These are phyloP conservation scores for Nomada ferruginata DNA, from an alignment of 2,888 invertebrate genomes.

Conservation along the genomic window DNA sequence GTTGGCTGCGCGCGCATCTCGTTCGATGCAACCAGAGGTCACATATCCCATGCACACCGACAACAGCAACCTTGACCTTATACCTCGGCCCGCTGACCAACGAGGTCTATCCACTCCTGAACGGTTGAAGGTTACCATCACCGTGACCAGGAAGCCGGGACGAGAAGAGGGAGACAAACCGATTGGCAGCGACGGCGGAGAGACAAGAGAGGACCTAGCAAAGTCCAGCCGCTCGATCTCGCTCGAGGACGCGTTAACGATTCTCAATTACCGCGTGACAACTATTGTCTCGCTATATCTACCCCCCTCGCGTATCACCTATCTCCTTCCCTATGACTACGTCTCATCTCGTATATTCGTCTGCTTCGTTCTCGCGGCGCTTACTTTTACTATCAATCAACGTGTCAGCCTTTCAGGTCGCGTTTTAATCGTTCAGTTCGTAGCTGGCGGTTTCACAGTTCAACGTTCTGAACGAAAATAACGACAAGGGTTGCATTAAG, in stretches of 20 bases:
- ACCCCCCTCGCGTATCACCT: constrained; percentile 3
- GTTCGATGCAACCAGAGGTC: constrained; percentile 75
- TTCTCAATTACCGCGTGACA: constrained; percentile 67
- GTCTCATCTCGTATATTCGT: background rate
- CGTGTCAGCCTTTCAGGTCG: background rate
- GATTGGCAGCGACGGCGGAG: constrained; percentile 32
- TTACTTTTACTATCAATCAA: constrained; percentile 48
- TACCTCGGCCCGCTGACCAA: constrained; percentile 70
- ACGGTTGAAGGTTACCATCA: constrained; percentile 67
- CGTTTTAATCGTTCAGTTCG: constrained; percentile 10
- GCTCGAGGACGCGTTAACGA: constrained; percentile 71
- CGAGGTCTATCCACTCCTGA: constrained; percentile 73
- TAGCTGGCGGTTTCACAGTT: constrained; percentile 21
- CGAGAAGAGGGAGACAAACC: constrained; percentile 19
- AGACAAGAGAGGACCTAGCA: constrained; percentile 40
- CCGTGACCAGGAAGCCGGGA: constrained; percentile 47
- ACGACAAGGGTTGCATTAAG: constrained; percentile 1
- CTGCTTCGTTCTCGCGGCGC: constrained; percentile 2
- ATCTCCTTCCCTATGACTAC: constrained; percentile 6
- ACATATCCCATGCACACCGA: constrained; percentile 62
- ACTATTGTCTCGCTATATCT: constrained; percentile 50
- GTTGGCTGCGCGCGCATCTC: constrained; percentile 70
- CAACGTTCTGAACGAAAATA: constrained; percentile 30
- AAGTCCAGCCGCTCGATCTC: constrained; percentile 70
- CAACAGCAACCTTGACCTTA: constrained; percentile 78